Evolutionary conservation across 1,140 invertebrate genomes (phyloP), one percentile per base, ranked within the genome.

Genomic region (Diorhabda sublineata): DNA sequence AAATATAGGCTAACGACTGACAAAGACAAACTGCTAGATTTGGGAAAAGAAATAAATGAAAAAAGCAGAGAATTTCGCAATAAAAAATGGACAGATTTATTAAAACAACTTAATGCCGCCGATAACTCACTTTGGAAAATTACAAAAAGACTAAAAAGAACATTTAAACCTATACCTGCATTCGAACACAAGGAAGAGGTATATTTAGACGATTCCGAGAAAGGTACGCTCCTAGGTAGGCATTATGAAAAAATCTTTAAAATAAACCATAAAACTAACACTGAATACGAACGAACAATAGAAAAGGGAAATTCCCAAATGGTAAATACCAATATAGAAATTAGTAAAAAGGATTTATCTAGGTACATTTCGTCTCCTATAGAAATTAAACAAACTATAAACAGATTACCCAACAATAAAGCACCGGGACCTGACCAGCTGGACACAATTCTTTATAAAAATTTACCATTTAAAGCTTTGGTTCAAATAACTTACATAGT

Each of bases 341-440:
- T 26, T 26, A 26, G 26, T 26, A 26, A 26, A 26, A 26, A 26
- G 1, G 26, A 26, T 26, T 26, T 26, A 26, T 26, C 26, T 26
- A 26, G 26, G 26, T 26, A 26, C 26, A 26, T 26, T 26, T 26
- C 26, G 26, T 26, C 26, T 26, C 26, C 26, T 26, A 26, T 0
- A 47, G 26, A 26, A 26, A 26, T 26, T 26, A 26, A 26, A 26
- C 26, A 26, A 26, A 26, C 26, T 26, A 26, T 26, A 26, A 26
- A 26, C 26, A 26, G 26, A 26, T 26, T 26, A 26, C 26, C 26
- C 26, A 68, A 68, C n/a, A 63, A 69, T 47, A 64, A 81, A 78
- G 75, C 79, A 4, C 77, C 77, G 5, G 78, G 76, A 0, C 68
- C 64, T 2, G 80, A 82, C 59, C 60, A 69, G 26, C 75, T 76